Evolutionary conservation across 2,113 vertebrate genomes (phyloP), one percentile per base, ranked within the genome.

Genomic region (Trogon melanurus): DNA sequence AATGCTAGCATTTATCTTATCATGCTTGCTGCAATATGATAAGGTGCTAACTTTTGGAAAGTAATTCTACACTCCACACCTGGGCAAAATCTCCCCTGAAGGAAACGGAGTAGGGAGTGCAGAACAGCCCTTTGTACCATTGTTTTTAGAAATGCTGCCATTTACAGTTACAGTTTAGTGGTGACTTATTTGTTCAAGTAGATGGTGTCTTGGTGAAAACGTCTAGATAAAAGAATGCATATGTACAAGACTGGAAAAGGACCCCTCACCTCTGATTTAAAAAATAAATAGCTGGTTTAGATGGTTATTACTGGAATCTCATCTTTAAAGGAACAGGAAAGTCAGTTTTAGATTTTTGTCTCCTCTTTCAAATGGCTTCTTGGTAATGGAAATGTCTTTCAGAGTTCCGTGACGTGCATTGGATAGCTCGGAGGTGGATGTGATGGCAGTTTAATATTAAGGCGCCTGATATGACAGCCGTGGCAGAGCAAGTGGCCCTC

Each of bases 401-500:
- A 99, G 98, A 99, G 99, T 97, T 99, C 99, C 1, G 99, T 99
- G 95, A 99, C 98, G 5, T 99, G 99, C 89, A 99, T 98, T 1
- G 99, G 98, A 70, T 99, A 99, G 73, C 97, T 98, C 7, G 99
- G 98, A 26, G 98, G 97, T 1, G 98, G 97, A 58, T 98, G 98
- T 1, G 98, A 85, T 2, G 98, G 96, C 53, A 96, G 95, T 74
- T 98, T 97, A 15, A 98, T 93, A 80, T 98, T 98, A 5, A 99
- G 98, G 88, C 99, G 98, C 88, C 98, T 97, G 97, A 99, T 98
- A 56, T 99, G 99, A 96, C 99, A 99, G 90, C 98, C 58, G 32
- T 99, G 99, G 95, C 99, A 99, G 60, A 99, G 98, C 95, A 99
- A 97, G 96, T 99, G 99, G 23, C 99, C 98, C 48, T 99, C 99